Evolutionary conservation across 2,888 invertebrate species (phyloP).

Genomic region (Acholoe squamosa): DNA sequence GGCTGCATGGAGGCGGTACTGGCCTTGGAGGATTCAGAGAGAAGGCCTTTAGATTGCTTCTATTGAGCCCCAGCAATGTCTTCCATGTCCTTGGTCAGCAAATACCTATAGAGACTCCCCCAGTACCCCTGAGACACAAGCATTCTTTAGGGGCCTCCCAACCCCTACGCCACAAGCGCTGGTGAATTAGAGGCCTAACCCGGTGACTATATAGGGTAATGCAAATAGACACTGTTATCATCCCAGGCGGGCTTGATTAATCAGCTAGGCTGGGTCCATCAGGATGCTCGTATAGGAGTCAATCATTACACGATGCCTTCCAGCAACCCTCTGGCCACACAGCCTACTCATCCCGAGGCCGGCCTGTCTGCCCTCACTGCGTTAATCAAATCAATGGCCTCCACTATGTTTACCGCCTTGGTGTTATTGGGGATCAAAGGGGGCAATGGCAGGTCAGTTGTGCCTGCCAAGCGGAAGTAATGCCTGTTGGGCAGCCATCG

Average conservation of each 20-base stretch:
- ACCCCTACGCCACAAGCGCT: too few relatives aligned
- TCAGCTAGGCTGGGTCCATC: not conserved
- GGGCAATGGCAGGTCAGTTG: not conserved
- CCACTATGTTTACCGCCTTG: not conserved
- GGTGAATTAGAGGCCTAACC: not conserved
- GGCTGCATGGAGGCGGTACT: not conserved
- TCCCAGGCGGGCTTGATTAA: not conserved
- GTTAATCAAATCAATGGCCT: constrained; percentile 32
- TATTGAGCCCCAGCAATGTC: not conserved
- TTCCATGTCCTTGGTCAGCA: too few relatives aligned
- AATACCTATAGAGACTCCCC: not conserved
- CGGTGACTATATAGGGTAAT: not conserved
- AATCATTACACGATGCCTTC: not conserved
- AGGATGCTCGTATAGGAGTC: not conserved
- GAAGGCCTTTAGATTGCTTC: not conserved
- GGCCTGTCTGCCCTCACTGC: not conserved
- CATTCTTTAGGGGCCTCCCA: not conserved
- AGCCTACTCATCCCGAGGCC: not conserved
- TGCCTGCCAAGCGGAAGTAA: not conserved
- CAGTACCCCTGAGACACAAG: not conserved
- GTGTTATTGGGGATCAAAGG: constrained; percentile 21
- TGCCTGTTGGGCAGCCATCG: too few relatives aligned
- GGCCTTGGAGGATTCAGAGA: not conserved
- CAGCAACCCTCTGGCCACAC: not conserved
- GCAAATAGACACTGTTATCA: not conserved